Conservation (phyloP, 2,113 vertebrate genomes). For the Rhinolophus sinicus region DNA sequence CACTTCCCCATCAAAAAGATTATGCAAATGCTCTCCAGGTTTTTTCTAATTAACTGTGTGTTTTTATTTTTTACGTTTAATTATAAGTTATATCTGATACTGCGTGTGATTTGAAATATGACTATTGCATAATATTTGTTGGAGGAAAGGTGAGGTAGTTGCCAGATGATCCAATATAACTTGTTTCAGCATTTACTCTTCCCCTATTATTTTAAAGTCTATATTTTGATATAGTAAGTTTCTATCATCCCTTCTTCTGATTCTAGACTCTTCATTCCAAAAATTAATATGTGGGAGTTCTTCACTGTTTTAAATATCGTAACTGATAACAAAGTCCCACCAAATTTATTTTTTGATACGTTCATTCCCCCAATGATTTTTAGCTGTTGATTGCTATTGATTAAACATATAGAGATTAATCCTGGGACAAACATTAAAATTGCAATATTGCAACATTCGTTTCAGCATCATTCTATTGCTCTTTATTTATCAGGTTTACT, state of each 20-base stretch:
- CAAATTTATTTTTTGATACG: background rate
- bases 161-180: background rate
- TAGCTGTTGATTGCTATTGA: background rate
- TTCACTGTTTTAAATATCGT: background rate
- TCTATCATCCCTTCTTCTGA: background rate
- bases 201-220: background rate
- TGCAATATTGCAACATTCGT: background rate
- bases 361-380: background rate
- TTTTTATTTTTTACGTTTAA: background rate
- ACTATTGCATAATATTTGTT: background rate
- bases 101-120: background rate
- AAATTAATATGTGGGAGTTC: background rate
- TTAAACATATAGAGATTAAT: background rate
- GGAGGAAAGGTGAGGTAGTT: background rate
- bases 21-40: background rate
- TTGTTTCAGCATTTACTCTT: background rate
- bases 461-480: background rate
- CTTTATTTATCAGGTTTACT: background rate
- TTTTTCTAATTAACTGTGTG: background rate
- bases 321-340: background rate
- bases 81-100: background rate
- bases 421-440: background rate
- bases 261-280: background rate
- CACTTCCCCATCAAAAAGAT: background rate
- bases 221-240: background rate